phyloP scores from a whole-genome alignment of 1,140 invertebrate genomes.

The Berghia stephanieae region DNA sequence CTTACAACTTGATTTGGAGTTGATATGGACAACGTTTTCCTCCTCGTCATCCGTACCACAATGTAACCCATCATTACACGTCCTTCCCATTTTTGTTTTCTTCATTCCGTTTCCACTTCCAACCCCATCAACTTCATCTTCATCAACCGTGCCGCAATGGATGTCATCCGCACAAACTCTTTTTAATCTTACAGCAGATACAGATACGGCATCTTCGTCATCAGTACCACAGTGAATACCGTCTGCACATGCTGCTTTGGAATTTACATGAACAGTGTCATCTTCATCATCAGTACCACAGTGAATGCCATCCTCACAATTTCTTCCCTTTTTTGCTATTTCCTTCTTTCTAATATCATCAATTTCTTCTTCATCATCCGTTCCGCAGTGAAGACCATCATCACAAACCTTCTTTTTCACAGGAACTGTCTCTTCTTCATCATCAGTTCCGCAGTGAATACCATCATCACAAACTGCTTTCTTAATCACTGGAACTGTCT shows the following conservation, averaged over 20 bases:
- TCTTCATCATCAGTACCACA: conserved; percentile 34
- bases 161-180: conserved; percentile 39
- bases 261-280: too few species aligned
- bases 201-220: conserved; percentile 31
- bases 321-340: too few species aligned
- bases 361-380: conserved; percentile 35
- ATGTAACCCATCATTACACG: conserved; percentile 22
- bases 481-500: not conserved
- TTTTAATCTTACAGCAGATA: not conserved
- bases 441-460: conserved; percentile 42
- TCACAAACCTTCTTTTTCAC: conserved; percentile 29
- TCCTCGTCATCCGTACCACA: conserved; percentile 30
- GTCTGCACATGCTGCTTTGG: too few species aligned
- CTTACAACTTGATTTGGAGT: conserved; percentile 17
- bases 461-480: conserved; percentile 40
- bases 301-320: conserved; percentile 33
- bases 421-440: conserved; percentile 26
- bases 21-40: conserved; percentile 1
- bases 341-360: conserved; percentile 15
- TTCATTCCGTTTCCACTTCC: conserved; percentile 8
- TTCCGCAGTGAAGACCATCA: conserved; percentile 37
- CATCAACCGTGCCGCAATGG: conserved; percentile 43
- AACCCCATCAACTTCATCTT: conserved; percentile 19
- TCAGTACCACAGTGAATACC: conserved; percentile 34
- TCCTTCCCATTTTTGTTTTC: not conserved